Percentiles rank a stretch among this genome's conserved stretches.
These are phyloP conservation scores for Elephantulus edwardii DNA, from an alignment of 2,113 vertebrate species.

Conservation along the genomic window DNA sequence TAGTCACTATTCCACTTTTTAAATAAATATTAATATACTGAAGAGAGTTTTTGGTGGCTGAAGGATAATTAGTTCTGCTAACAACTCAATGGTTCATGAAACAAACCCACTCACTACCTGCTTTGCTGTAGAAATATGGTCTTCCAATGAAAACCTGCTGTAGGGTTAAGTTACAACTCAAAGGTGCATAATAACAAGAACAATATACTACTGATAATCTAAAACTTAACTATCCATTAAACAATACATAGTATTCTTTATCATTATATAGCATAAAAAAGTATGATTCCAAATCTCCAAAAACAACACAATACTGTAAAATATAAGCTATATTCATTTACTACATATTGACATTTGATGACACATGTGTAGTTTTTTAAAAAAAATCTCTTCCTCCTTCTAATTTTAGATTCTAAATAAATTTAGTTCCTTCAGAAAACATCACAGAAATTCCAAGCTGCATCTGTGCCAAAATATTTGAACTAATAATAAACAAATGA, in stretches of 20 bases:
- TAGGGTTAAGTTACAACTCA: no score
- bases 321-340: constrained; percentile 2
- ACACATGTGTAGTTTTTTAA: background rate
- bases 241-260: background rate
- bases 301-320: background rate
- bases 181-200: no score
- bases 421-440: constrained; percentile 21
- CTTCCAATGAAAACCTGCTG: no score
- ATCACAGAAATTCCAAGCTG: constrained; percentile 29
- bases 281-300: background rate
- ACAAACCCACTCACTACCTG: no score
- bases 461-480: constrained; percentile 31
- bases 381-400: background rate
- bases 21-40: background rate
- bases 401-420: constrained; percentile 50
- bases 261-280: background rate
- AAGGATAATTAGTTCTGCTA: no score
- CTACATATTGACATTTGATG: constrained; percentile 25
- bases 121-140: no score
- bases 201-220: no score
- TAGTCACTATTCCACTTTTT: background rate
- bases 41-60: no score
- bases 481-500: constrained; percentile 42
- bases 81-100: no score
- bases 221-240: background rate